These are phyloP conservation scores for Papilio polyxenes DNA, from an alignment of 1,140 invertebrate species.

Conservation along the genomic window DNA sequence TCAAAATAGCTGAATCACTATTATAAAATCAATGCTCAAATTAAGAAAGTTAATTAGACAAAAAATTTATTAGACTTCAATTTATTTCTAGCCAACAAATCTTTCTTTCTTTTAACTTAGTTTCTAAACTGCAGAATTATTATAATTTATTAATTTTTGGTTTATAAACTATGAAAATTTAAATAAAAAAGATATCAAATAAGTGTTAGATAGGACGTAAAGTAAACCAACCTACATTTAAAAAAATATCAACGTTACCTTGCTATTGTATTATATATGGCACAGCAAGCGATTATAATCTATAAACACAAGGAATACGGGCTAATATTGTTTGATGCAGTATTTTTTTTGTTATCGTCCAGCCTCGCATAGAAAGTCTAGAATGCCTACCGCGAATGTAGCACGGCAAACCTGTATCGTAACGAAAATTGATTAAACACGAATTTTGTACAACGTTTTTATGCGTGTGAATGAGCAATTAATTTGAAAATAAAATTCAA, in stretches of 20 bases:
- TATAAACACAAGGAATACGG: neutral
- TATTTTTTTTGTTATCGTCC: conserved; percentile 11
- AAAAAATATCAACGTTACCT: conserved; percentile 23
- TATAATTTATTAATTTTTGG: neutral
- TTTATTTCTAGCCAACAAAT: neutral
- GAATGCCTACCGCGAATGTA: conserved; percentile 17
- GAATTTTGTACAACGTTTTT: neutral
- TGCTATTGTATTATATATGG: conserved; percentile 6
- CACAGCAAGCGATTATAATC: neutral
- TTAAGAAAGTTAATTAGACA: too few relatives aligned
- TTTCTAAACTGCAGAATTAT: too few relatives aligned
- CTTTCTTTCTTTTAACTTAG: too few relatives aligned
- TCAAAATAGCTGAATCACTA: too few relatives aligned
- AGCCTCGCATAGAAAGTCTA: conserved; percentile 24
- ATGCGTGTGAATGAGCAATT: neutral
- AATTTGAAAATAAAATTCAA: neutral
- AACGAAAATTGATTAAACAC: conserved; percentile 20
- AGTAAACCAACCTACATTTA: conserved; percentile 15
- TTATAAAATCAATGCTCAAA: too few relatives aligned
- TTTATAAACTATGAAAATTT: neutral
- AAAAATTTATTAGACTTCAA: neutral
- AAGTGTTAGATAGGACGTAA: neutral
- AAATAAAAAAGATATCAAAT: neutral
- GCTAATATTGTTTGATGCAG: neutral
- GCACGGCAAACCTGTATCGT: neutral